Evolutionary conservation across 2,888 invertebrate genomes (phyloP).

Genomic region (Gerris lacustris): DNA sequence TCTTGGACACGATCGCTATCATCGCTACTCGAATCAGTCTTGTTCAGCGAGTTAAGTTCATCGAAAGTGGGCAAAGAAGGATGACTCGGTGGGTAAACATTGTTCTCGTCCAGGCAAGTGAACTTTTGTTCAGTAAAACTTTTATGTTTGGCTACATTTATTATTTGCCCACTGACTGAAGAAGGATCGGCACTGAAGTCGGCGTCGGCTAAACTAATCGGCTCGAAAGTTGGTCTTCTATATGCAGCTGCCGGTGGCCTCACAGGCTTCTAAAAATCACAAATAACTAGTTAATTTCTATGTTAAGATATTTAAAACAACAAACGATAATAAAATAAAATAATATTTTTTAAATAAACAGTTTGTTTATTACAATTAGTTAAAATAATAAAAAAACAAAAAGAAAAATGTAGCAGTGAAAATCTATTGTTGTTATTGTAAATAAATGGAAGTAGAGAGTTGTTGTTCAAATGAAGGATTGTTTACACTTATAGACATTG

Average conservation of each 20-base stretch:
- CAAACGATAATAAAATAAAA: background rate
- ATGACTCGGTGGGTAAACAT: background rate
- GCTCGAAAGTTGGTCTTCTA: constrained; percentile 33
- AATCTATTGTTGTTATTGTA: no score
- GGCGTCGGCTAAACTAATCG: constrained; percentile 34
- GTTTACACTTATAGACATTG: no score
- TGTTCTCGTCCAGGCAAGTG: background rate
- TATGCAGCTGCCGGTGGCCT: constrained; percentile 30
- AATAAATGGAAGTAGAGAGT: no score
- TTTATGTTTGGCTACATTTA: constrained; percentile 13
- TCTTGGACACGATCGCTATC: background rate
- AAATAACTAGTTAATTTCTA: background rate
- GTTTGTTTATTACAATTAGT: constrained; percentile 2
- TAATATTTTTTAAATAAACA: no score
- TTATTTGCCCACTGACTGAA: constrained; percentile 14
- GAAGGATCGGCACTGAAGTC: constrained; percentile 32
- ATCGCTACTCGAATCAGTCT: background rate
- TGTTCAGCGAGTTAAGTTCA: background rate
- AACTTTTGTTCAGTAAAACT: constrained; percentile 5
- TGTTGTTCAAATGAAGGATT: no score
- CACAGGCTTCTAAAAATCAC: constrained; percentile 20
- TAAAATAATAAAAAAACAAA: background rate
- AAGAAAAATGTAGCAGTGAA: no score
- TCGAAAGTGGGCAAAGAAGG: background rate
- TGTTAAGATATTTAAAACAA: background rate